Conservation (phyloP, 2,113 vertebrate species). For the Periophthalmus modestus region DNA sequence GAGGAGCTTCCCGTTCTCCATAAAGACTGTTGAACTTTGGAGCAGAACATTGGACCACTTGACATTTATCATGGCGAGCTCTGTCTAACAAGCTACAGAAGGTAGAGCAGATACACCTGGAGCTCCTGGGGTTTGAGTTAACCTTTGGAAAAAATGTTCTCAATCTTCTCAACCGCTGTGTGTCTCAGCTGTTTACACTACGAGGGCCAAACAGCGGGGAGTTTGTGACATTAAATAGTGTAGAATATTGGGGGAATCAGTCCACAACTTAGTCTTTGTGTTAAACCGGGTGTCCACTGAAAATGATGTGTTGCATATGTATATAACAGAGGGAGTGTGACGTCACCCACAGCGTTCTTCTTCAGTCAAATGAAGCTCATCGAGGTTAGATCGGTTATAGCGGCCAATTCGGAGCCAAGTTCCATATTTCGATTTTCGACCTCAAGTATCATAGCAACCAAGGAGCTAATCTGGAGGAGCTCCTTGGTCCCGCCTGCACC, state of each 20-base stretch:
- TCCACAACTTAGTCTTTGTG: not conserved
- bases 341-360: no score
- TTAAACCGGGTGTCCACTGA: no score
- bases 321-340: no score
- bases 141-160: constrained; percentile 5
- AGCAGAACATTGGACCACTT: constrained; percentile 10
- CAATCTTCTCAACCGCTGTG: constrained; percentile 9
- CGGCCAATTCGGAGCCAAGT: no score
- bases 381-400: no score
- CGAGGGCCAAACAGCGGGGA: constrained; percentile 11
- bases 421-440: no score
- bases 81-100: constrained; percentile 1
- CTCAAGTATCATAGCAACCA: no score
- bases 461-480: no score
- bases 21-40: constrained; percentile 38
- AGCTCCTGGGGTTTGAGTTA: constrained; percentile 7
- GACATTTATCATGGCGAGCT: constrained; percentile 19
- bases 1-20: not conserved
- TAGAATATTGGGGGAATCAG: constrained; percentile 13
- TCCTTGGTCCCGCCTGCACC: no score
- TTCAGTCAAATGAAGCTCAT: no score
- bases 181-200: constrained; percentile 4
- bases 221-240: constrained; percentile 9
- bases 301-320: no score
- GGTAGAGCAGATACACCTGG: not conserved